phyloP scores from a whole-genome alignment of 2,113 vertebrate genomes.

The Pseudorasbora parva region DNA sequence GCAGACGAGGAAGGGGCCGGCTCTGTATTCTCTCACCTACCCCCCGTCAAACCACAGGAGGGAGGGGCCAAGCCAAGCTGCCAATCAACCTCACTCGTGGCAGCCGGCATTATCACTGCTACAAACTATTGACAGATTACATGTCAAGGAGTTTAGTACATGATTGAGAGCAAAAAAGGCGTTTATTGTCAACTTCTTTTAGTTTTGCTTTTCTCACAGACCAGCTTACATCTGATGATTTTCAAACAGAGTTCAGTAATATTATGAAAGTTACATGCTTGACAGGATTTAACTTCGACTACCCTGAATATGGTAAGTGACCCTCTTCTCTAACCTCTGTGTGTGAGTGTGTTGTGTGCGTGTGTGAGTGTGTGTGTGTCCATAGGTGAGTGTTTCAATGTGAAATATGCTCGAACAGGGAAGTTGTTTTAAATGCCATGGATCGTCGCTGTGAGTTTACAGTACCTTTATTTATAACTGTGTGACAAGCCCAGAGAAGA shows the following conservation, averaged over 20 bases:
- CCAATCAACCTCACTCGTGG: constrained; percentile 88
- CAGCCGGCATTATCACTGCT: constrained; percentile 86
- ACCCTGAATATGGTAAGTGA: constrained; percentile 98
- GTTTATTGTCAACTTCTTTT: constrained; percentile 76
- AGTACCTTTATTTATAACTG: constrained; percentile 80
- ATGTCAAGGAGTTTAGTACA: constrained; percentile 87
- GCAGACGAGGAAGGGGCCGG: constrained; percentile 72
- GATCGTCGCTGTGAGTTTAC: constrained; percentile 68
- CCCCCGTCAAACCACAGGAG: constrained; percentile 78
- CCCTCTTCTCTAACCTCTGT: constrained; percentile 62
- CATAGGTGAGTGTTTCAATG: constrained; percentile 32
- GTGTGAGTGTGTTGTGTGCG: constrained; percentile 10
- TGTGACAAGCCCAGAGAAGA: constrained; percentile 75
- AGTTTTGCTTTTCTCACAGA: constrained; percentile 68
- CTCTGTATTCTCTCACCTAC: constrained; percentile 83
- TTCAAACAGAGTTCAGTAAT: constrained; percentile 82
- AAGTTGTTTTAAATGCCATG: constrained; percentile 74
- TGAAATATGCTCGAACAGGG: constrained; percentile 55
- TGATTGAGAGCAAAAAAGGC: constrained; percentile 79
- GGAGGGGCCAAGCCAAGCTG: constrained; percentile 83
- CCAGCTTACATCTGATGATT: constrained; percentile 78
- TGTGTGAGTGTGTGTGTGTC: constrained; percentile 34
- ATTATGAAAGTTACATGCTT: constrained; percentile 99
- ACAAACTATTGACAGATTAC: constrained; percentile 88
- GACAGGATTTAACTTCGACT: constrained; percentile 98